Base-by-base conservation (phyloP, 2,888 invertebrate genomes). In the Aproaerema taeniolella region DNA sequence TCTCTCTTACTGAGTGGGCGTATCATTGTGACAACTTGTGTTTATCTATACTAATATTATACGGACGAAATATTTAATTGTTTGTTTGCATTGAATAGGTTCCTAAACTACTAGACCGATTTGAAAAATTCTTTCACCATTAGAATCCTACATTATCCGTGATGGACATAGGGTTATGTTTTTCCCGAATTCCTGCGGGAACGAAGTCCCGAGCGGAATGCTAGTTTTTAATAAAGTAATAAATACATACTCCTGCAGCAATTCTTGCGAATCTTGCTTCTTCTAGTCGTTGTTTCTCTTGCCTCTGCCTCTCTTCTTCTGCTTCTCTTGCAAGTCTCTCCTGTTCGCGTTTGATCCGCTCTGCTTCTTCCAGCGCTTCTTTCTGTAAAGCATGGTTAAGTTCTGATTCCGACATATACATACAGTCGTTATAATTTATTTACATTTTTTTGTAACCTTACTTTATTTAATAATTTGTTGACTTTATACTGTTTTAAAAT, bases 181-280 rank as follows among this genome's bases (percentile, higher is more conserved):
- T 20, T 6, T 20, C 20, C 8, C 20, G 8, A 20, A 20, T 20
- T 4, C 8, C 4, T 20, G 20, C 8, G 20, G 8, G 20, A 20
- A 6, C 20, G 20, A 4, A 20, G 20, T 20, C 5, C 4, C 20
- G 4, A 6, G 8, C 20, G 8, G 20, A 8, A 20, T 20, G 8
- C 20, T 20, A 6, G 20, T 6, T 6, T 20, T 20, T 20, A 20
- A 20, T 20, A 8, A 8, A 8, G 8, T 8, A 20, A 20, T 20
- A 20, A 20, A 8, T 20, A 20, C 60, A 52, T 42, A 85, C 86
- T 47, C 85, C 85, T 24, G 81, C 82, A 35, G 77, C 75, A 1
- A 86, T 69, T 32, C 85, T 65, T 8, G 81, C 81, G 73, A 86
- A 78, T 16, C 71, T 60, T 43, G 76, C 83, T 8, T 85, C 83